Conservation (phyloP, 2,797 vertebrate species). For the Darevskia nairensis region DNA sequence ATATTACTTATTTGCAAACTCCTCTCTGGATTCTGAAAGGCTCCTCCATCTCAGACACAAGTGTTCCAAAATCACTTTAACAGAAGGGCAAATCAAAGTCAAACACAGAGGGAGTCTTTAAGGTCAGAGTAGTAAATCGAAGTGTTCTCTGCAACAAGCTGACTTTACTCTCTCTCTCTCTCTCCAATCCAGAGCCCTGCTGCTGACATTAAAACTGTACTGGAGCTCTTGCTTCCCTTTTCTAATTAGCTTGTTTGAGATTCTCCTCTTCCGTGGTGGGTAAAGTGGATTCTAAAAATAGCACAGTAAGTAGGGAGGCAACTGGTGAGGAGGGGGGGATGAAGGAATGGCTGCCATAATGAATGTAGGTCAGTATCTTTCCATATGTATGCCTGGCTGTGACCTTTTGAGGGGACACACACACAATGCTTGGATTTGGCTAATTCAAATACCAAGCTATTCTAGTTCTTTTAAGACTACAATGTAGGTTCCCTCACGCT, state of each 20-base stretch:
- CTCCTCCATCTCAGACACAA: not conserved
- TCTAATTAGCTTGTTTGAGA: conserved; percentile 43
- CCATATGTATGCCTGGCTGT: not conserved
- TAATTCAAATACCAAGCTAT: not conserved
- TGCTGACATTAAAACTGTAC: conserved; percentile 21
- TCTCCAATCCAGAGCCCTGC: conserved; percentile 1
- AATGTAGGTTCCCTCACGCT: not conserved
- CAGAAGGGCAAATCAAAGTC: conserved; percentile 20
- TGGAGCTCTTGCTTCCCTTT: conserved; percentile 14
- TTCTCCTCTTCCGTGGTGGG: conserved; percentile 23
- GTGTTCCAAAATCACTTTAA: not conserved
- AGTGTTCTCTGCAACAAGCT: not conserved
- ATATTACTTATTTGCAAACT: not conserved
- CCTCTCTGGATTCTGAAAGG: not conserved
- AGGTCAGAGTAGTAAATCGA: not conserved
- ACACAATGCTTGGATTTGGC: not conserved
- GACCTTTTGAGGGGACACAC: not conserved
- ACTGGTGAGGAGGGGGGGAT: not conserved
- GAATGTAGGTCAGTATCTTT: conserved; percentile 18
- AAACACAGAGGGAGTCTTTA: conserved; percentile 7
- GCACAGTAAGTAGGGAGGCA: conserved; percentile 1
- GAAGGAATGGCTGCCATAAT: not conserved
- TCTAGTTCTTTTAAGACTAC: not conserved
- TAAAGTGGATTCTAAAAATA: conserved; percentile 41
- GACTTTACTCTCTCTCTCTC: not conserved